These are phyloP conservation scores for Xenopus borealis DNA, from an alignment of 2,113 vertebrate genomes.

Conservation along the genomic window DNA sequence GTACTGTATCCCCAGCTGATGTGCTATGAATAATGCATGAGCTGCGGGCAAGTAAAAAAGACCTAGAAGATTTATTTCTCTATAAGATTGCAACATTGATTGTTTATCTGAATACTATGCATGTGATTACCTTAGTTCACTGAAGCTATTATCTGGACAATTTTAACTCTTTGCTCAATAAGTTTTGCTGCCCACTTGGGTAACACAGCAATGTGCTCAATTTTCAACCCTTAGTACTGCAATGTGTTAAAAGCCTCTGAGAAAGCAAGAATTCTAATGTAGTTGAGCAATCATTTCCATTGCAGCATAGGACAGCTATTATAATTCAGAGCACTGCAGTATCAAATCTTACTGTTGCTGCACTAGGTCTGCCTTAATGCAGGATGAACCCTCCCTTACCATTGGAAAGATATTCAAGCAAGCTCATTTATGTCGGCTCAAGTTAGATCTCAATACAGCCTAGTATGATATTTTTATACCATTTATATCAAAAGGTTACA, in stretches of 20 bases:
- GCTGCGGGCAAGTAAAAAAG: constrained; percentile 17
- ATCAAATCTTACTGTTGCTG: constrained; percentile 3
- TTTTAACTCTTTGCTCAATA: not conserved
- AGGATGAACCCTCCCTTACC: not conserved
- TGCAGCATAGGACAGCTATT: constrained; percentile 1
- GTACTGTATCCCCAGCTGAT: constrained; percentile 20
- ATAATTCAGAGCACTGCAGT: constrained; percentile 33
- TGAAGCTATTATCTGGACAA: not conserved
- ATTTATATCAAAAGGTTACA: too few relatives aligned
- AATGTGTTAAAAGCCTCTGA: too few relatives aligned
- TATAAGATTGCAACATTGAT: constrained; percentile 6
- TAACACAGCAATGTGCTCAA: not conserved
- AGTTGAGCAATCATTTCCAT: too few relatives aligned
- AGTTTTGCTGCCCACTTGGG: not conserved
- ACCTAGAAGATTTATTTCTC: constrained; percentile 12
- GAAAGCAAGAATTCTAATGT: too few relatives aligned
- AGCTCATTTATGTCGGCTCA: not conserved
- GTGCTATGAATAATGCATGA: constrained; percentile 38
- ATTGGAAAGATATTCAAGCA: not conserved
- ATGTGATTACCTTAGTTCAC: not conserved
- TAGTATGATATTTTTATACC: too few relatives aligned
- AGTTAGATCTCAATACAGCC: not conserved
- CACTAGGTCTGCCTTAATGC: constrained; percentile 22
- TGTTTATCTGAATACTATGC: not conserved
- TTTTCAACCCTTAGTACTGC: too few relatives aligned